Conservation (phyloP, 2,113 vertebrate species). For the Geococcyx californianus region DNA sequence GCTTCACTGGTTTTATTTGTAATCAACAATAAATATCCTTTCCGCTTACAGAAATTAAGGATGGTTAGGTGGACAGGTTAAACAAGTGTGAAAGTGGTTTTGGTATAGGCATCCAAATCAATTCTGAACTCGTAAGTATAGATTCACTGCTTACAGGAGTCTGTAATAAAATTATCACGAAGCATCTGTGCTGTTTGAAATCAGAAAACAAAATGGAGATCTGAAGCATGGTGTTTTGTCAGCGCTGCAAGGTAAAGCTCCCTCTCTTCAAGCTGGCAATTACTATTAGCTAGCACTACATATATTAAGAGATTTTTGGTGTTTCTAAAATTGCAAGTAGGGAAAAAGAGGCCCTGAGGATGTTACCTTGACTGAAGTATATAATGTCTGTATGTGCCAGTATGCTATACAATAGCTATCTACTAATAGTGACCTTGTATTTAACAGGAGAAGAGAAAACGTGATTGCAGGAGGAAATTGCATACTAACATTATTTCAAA, state of each 20-base stretch:
- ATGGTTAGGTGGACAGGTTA: background rate
- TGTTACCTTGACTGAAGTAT: background rate
- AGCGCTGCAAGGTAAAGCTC: background rate
- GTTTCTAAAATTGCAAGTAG: background rate
- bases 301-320: background rate
- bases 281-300: background rate
- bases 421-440: background rate
- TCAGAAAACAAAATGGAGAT: background rate
- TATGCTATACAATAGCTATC: background rate
- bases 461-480: background rate
- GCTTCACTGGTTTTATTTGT: background rate
- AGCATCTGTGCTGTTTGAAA: background rate
- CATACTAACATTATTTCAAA: background rate
- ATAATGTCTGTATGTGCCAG: background rate
- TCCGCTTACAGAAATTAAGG: background rate
- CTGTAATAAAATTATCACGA: background rate
- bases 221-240: background rate
- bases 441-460: background rate
- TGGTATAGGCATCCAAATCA: background rate
- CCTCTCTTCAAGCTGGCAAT: background rate
- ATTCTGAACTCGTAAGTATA: background rate
- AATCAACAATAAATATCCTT: background rate
- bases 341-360: background rate
- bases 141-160: background rate
- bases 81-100: background rate